A percentile compares a stretch with the other conserved stretches of the same genome.
Conservation (phyloP, 2,113 vertebrate genomes). For the Chelonoidis abingdonii region DNA sequence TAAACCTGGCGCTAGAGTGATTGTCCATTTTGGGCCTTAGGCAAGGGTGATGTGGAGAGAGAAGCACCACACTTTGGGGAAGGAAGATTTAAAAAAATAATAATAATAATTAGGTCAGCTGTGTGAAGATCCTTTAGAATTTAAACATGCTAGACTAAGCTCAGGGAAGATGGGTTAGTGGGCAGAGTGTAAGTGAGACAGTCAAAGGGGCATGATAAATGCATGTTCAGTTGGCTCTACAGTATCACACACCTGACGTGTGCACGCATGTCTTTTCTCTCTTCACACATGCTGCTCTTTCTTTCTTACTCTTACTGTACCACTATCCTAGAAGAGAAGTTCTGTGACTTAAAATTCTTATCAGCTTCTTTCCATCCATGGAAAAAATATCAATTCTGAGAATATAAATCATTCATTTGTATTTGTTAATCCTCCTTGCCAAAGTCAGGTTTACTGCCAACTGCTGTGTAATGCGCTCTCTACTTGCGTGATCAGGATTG, state of each 20-base stretch:
- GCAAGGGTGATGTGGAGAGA: neutral
- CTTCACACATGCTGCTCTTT: rapidly evolving
- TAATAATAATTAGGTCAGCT: neutral
- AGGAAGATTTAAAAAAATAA: neutral
- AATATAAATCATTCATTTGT: neutral
- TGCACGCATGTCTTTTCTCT: neutral
- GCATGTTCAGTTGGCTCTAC: neutral
- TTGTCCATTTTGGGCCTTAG: neutral
- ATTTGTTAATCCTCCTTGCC: conserved; percentile 41
- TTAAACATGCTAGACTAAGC: neutral
- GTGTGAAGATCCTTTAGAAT: neutral
- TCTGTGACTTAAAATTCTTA: neutral
- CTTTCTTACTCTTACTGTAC: neutral
- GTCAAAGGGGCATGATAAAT: neutral
- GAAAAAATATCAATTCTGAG: conserved; percentile 22
- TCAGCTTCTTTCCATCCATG: conserved; percentile 25
- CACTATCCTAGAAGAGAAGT: conserved; percentile 5
- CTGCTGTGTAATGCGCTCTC: neutral
- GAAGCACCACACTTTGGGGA: neutral
- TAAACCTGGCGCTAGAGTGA: conserved; percentile 19
- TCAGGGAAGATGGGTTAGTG: neutral
- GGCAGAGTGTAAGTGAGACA: neutral
- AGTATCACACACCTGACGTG: neutral
- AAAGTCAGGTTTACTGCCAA: conserved; percentile 25
- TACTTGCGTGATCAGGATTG: neutral